phyloP scores from a whole-genome alignment of 2,888 invertebrate genomes.

The Clivina fossor region DNA sequence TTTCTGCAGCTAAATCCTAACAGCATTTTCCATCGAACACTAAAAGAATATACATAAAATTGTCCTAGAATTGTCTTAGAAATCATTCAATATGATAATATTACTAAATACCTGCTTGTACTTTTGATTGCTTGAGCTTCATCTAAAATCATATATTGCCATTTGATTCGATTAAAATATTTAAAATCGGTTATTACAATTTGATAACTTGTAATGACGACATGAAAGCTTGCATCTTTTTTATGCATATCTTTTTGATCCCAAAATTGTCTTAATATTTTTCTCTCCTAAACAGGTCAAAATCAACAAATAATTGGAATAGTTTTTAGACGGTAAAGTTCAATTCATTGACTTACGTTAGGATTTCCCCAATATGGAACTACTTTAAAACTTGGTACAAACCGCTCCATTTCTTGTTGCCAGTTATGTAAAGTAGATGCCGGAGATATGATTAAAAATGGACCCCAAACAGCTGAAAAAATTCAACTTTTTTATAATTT shows the following conservation, averaged over 20 bases:
- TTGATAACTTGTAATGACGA: conserved; percentile 95
- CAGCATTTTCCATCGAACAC: conserved; percentile 90
- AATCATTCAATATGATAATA: conserved; percentile 9
- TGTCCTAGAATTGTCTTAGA: too few species aligned
- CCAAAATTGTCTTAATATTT: conserved; percentile 92
- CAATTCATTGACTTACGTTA: conserved; percentile 52
- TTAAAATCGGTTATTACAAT: conserved; percentile 94
- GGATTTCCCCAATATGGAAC: conserved; percentile 79
- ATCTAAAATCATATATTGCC: conserved; percentile 96
- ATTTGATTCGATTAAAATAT: conserved; percentile 92
- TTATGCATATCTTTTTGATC: conserved; percentile 90
- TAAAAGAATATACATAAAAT: too few species aligned
- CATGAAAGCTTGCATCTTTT: conserved; percentile 90
- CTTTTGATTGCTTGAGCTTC: conserved; percentile 96
- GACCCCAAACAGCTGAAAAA: conserved; percentile 92
- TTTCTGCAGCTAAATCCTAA: conserved; percentile 93
- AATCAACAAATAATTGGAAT: conserved; percentile 1
- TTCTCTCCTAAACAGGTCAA: conserved; percentile 68
- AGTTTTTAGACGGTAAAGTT: too few species aligned
- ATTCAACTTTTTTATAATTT: too few species aligned
- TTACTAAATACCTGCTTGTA: conserved; percentile 65
- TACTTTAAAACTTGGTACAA: conserved; percentile 91
- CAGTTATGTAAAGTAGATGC: conserved; percentile 96
- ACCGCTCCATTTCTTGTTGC: conserved; percentile 95
- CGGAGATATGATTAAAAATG: conserved; percentile 94